Evolutionary conservation across 2,797 vertebrate species (phyloP), one percentile per base, ranked within the genome.

Genomic region (Cossypha heuglini): DNA sequence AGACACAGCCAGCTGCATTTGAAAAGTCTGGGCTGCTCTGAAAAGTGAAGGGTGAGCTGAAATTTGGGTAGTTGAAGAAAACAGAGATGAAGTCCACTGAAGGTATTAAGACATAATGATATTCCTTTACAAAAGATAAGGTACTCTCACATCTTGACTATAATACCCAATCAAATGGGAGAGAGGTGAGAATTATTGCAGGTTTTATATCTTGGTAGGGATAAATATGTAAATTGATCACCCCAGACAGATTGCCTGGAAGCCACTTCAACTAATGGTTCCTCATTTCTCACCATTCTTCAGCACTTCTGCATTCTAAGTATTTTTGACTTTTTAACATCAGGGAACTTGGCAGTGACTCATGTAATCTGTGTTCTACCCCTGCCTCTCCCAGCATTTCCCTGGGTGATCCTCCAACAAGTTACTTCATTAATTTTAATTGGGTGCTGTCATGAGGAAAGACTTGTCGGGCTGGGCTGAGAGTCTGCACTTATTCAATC

Each of bases 341-440:
- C 52, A 77, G 75, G 67, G 69, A 91, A 81, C 42, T 76, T 57
- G 77, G 69, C 74, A 54, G 21, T 75, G 68, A 83, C 49, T 93
- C 74, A 29, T 40, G 74, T 63, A 84, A 66, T 75, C 63, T 88
- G 61, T 74, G 45, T 61, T 64, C 35, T 26, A 40, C 46, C 63
- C 17, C 52, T 10, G 28, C n/a, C 55, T 91, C 66, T 94, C 67
- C 55, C 62, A 31, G 55, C 45, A 57, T 82, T 94, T 96, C 92
- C 71, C 80, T 68, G 38, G 49, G 59, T 85, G 71, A 89, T 86
- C 80, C 76, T 69, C 43, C 48, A 88, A 72, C 62, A 82, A 91
- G 82, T 77, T 87, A 67, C 68, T 85, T 94, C 80, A 72, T 94
- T 87, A 94, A 92, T 94, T 94, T 94, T 91, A 94, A 86, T 86